Base-by-base conservation (phyloP, 1,140 invertebrate species). In the Calosoma granatense region DNA sequence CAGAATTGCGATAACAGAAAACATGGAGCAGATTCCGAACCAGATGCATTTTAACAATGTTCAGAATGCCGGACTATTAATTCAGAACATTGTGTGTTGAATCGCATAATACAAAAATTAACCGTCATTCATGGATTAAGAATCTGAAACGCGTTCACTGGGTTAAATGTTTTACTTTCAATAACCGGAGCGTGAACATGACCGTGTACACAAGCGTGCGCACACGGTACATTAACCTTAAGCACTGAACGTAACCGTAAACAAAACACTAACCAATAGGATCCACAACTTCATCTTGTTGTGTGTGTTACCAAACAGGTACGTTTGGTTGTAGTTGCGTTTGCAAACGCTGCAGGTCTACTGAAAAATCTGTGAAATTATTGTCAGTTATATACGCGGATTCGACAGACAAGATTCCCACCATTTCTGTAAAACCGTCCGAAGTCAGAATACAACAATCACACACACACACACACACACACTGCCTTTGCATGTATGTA, bases 221-320 rank as follows among this genome's bases (percentile, higher is more conserved):
- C 26, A 30, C 26, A 30, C 26, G 26, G 6, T 6, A 6, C 26
- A 30, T 14, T 6, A 30, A 30, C 14, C 26, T 30, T 6, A 30
- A 30, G 4, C 26, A 30, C 26, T 30, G 26, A 4, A 6, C 14
- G 14, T 6, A 30, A 30, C 14, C 14, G 14, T 30, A 58, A 55
- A 54, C 63, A 56, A 51, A 57, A 55, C 65, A 70, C 68, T 67
- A 65, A 70, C 68, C 68, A 70, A 59, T 47, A 68, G 61, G 61
- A 63, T 60, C 39, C 61, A 61, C 61, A 64, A 67, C 66, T 64
- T 67, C 68, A 70, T 70, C 53, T 62, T 66, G 57, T 53, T n/a
- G n/a, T n/a, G n/a, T n/a, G n/a, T n/a, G n/a, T 26, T 54, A 52
- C 59, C 20, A 54, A 51, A 21, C 55, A 22, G 51, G n/a, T n/a